Base-by-base conservation (phyloP, 2,113 vertebrate genomes). In the Prunella himalayana region DNA sequence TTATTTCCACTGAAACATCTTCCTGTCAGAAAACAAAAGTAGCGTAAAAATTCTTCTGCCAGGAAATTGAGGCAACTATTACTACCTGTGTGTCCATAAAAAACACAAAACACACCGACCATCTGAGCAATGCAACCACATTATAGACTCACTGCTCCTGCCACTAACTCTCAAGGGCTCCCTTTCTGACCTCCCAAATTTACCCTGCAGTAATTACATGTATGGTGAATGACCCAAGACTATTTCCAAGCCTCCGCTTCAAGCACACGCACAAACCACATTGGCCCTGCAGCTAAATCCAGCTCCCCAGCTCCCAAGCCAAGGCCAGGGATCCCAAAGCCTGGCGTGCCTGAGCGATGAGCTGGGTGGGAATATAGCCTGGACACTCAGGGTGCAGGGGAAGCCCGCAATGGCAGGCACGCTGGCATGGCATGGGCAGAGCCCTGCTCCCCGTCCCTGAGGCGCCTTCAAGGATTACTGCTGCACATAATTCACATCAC, bases 351-450 rank as follows among this genome's bases (percentile, higher is more conserved):
- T 27, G 18, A 51, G 41, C 8, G 3, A 24, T 37, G 87, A 86
- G 79, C 53, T 4, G 5, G 50, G 71, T 11, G 35, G 1, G 2
- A 54, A 13, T 1, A 6, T 11, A 44, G 16, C 42, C 41, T 2
- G 7, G 9, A 3, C n/a, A 2, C 25, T 2, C 10, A 1, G 70
- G 33, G 68, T 0, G 0, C 42, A 30, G 57, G 61, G 70, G 54
- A 82, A 95, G 68, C 96, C 83, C 39, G 2, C 56, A 27, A 59
- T 37, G 91, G 69, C 54, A 13, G 77, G 86, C 64, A 42, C 0
- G 39, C 70, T 8, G 51, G 60, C n/a, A 5, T 0, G 3, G 35
- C 53, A 24, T 3, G 12, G 3, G 2, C 70, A 63, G 7, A 44
- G 57, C 50, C 60, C 57, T 0, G 10, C 22, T 61, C 15, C 54